Conservation (phyloP, 2,888 invertebrate genomes). For the Lamellibrachia satsuma region DNA sequence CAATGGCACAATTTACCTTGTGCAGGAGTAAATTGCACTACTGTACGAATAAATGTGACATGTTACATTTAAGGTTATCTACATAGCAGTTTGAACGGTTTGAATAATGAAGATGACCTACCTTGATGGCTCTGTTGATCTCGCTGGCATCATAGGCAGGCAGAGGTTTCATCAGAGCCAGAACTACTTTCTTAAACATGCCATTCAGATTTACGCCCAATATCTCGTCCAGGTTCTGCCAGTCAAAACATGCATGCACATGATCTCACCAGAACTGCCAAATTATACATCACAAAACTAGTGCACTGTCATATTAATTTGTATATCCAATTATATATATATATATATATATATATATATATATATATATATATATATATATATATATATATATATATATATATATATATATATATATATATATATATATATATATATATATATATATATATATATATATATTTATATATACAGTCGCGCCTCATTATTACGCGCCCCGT, state of each 20-base stretch:
- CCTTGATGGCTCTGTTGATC: slow-evolving; percentile 59
- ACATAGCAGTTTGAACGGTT: background rate
- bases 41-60: no score
- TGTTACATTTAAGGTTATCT: background rate
- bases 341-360: background rate
- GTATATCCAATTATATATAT: background rate
- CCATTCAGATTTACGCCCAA: slow-evolving; percentile 64
- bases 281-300: background rate
- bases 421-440: no score
- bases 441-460: no score
- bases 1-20: no score
- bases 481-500: no score
- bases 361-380: background rate
- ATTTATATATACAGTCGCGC: no score
- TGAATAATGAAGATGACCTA: slow-evolving; percentile 26
- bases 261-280: slow-evolving; percentile 24
- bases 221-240: slow-evolving; percentile 59
- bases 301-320: background rate
- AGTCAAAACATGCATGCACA: slow-evolving; percentile 36
- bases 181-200: slow-evolving; percentile 59
- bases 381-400: no score
- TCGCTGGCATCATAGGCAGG: slow-evolving; percentile 60
- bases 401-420: no score
- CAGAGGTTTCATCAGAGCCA: slow-evolving; percentile 60
- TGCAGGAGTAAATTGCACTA: no score